Evolutionary conservation across 2,797 vertebrate genomes (phyloP), one percentile per base, ranked within the genome.

Genomic region (Chrysocyon brachyurus): DNA sequence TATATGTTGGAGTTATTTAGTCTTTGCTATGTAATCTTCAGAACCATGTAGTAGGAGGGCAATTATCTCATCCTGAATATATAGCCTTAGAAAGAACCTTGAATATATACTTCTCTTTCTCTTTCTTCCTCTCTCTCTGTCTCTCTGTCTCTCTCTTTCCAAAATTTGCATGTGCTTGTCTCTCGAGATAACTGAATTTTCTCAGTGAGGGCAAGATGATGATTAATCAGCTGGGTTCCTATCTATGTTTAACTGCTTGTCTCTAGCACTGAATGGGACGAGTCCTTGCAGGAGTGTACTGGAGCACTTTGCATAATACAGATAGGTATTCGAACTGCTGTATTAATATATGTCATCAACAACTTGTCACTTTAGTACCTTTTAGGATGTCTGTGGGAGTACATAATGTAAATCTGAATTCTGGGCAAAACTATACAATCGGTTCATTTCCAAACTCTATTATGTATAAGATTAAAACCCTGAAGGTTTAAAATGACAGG

Each of bases 371-470:
- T 96, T 97, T 87, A 83, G 91, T 97, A 95, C 63, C 72, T 97
- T 98, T 98, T 83, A 96, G 88, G 83, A 86, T 9, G 5, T 95
- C 96, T 89, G 93, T 92, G 7, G 36, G 54, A 97, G 88, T 64
- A 92, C 61, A 92, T 97, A 96, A 94, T 97, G 98, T 97, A 98
- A 98, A 98, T 98, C 97, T 98, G 97, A 98, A 98, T 98, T 98
- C 88, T 92, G 94, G 94, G 91, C 94, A 98, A 97, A 3, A 0
- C 90, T 94, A 96, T 93, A 88, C 84, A 97, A 97, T 95, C 36
- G 82, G 59, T 97, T 97, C 87, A 92, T 97, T 96, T 97, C 87
- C 96, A 94, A 98, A 97, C 92, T 98, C 97, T 98, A 98, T 98
- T 98, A 97, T 97, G 97, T 98, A 95, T 97, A 98, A 97, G 97